phyloP scores from a whole-genome alignment of 2,113 vertebrate species.

The Dunckerocampus dactyliophorus region DNA sequence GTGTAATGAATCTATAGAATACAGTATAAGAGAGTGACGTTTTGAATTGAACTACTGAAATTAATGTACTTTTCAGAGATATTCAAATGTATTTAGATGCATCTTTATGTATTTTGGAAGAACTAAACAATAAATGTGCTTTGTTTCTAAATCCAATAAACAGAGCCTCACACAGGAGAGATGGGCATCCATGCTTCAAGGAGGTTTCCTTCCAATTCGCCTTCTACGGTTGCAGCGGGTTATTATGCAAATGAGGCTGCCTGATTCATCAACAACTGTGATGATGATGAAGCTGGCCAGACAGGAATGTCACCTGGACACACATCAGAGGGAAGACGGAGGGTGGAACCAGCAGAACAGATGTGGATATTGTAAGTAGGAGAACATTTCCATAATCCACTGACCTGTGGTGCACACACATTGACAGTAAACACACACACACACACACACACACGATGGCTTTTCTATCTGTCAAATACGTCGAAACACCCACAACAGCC shows the following conservation, averaged over 20 bases:
- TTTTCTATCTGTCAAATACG: constrained; percentile 40
- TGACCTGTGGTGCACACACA: neutral
- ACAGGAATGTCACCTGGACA: constrained; percentile 2
- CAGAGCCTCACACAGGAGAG: neutral
- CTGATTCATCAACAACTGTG: neutral
- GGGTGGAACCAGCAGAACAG: neutral
- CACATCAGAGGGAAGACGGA: neutral
- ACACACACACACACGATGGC: constrained; percentile 2
- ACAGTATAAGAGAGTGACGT: too few relatives aligned
- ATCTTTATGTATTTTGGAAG: too few relatives aligned
- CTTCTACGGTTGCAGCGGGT: neutral
- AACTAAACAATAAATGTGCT: too few relatives aligned
- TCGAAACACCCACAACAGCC: constrained; percentile 39
- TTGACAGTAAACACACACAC: neutral
- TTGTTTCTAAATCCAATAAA: neutral
- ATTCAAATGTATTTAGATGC: too few relatives aligned
- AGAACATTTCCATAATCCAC: neutral
- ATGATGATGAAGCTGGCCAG: neutral
- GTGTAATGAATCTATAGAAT: too few relatives aligned
- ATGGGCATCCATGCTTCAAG: neutral
- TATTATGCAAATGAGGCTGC: neutral
- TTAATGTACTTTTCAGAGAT: too few relatives aligned
- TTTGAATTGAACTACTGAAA: too few relatives aligned
- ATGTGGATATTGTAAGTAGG: neutral
- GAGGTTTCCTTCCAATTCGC: neutral